Evolutionary conservation across 92 coral and sea anemone genomes (phyloP).

Genomic region (Phymanthus crucifer): DNA sequence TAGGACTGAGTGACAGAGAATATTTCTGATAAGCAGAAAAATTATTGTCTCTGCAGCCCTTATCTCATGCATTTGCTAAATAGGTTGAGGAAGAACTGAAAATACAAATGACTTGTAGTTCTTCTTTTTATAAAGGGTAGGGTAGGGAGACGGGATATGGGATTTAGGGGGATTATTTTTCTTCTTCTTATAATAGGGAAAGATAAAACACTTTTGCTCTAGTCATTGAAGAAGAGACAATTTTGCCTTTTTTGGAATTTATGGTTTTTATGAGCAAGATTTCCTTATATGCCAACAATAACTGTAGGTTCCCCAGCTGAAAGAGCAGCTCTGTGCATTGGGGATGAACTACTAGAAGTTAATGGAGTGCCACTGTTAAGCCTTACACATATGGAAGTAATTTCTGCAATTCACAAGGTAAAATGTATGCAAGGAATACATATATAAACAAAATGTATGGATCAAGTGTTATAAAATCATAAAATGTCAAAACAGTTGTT

Average conservation of each 20-base stretch:
- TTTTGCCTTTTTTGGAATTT: too few species aligned
- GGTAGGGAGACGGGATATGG: too few species aligned
- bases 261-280: not conserved
- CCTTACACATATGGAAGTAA: conserved; percentile 86
- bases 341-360: conserved; percentile 92
- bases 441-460: too few species aligned
- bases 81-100: too few species aligned
- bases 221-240: too few species aligned
- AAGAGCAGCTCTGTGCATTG: conserved; percentile 68
- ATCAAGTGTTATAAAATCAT: too few species aligned
- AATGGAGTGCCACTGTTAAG: conserved; percentile 76
- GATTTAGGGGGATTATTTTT: not conserved
- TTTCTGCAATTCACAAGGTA: conserved; percentile 91
- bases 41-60: not conserved
- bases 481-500: too few species aligned
- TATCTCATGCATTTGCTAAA: not conserved
- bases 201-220: too few species aligned
- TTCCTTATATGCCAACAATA: not conserved
- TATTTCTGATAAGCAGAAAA: not conserved
- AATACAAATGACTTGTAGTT: too few species aligned
- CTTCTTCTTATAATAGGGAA: not conserved
- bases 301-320: conserved; percentile 85
- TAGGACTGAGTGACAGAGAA: conserved; percentile 7
- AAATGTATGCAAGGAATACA: not conserved
- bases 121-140: too few species aligned